phyloP scores from a whole-genome alignment of 1,140 invertebrate species.

The Lysiphlebus fabarum region DNA sequence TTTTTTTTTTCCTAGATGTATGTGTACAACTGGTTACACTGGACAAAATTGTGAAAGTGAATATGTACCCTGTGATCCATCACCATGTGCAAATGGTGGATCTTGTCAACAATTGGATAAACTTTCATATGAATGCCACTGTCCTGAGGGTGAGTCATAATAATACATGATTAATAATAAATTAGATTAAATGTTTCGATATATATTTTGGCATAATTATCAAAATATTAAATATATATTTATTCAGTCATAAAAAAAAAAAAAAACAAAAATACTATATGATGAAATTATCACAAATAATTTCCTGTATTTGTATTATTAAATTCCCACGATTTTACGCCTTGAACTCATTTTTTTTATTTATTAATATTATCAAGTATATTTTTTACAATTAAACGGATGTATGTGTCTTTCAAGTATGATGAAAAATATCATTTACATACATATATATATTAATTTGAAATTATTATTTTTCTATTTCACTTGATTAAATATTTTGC shows the following conservation, averaged over 20 bases:
- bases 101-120: slow-evolving; percentile 71
- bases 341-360: slow-evolving; percentile 24
- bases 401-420: slow-evolving; percentile 22
- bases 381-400: slow-evolving; percentile 25
- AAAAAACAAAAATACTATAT: neutral
- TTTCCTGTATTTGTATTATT: too few relatives aligned
- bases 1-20: slow-evolving; percentile 67
- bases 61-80: slow-evolving; percentile 87
- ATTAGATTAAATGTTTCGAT: neutral
- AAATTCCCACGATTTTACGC: slow-evolving; percentile 20
- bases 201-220: too few relatives aligned
- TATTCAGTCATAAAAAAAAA: too few relatives aligned
- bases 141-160: slow-evolving; percentile 74
- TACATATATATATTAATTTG: slow-evolving; percentile 2
- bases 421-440: slow-evolving; percentile 10
- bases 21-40: slow-evolving; percentile 83
- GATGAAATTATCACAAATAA: neutral
- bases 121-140: slow-evolving; percentile 80
- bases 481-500: slow-evolving; percentile 6
- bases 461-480: neutral
- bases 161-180: too few relatives aligned
- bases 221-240: too few relatives aligned
- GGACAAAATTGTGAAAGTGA: slow-evolving; percentile 86
- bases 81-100: slow-evolving; percentile 86
- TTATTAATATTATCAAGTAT: neutral